Base-by-base conservation (phyloP, 2,113 vertebrate species). In the Dendrocopos noguchii region DNA sequence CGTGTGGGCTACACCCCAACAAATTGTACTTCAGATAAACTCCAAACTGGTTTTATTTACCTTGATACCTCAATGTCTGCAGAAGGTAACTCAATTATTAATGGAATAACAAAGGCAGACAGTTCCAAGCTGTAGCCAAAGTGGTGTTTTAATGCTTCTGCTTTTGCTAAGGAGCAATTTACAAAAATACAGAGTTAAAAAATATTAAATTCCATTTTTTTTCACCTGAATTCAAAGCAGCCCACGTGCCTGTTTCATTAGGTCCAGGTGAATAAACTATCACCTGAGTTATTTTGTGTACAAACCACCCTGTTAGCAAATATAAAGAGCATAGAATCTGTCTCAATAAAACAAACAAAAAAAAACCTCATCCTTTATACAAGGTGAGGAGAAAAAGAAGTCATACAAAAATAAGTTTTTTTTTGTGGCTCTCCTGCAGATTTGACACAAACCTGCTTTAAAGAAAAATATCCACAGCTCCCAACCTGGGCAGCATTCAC, bases 391-490 rank as follows among this genome's bases (percentile, higher is more conserved):
- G 22, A 33, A 94, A 75, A 59, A 57, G 57, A 82, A 74, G 39
- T 55, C 77, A 61, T 77, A 95, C 61, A 96, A 96, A 91, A 95
- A 93, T 92, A 96, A 78, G n/a, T n/a, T n/a, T n/a, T n/a, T n/a
- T 15, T 82, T 12, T 57, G 86, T 86, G 91, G 36, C 80, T 91
- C 87, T 82, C 15, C 22, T 14, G 79, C 93, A 91, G 91, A 89
- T 90, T 76, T 94, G 91, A 92, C 91, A 85, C 84, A 94, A 94
- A 93, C 55, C 94, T 85, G 78, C 82, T 80, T 67, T 28, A 24
- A n/a, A 57, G 29, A 29, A 75, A 57, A 75, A 61, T 14, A 74
- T 29, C 29, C 67, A 27, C 34, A 80, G 19, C 39, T 12, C 60
- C 78, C 80, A 53, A 2, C 33, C 57, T 5, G 20, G 3, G 16